Evolutionary conservation across 1,140 invertebrate species (phyloP).

Genomic region (Steinernema feltiae): DNA sequence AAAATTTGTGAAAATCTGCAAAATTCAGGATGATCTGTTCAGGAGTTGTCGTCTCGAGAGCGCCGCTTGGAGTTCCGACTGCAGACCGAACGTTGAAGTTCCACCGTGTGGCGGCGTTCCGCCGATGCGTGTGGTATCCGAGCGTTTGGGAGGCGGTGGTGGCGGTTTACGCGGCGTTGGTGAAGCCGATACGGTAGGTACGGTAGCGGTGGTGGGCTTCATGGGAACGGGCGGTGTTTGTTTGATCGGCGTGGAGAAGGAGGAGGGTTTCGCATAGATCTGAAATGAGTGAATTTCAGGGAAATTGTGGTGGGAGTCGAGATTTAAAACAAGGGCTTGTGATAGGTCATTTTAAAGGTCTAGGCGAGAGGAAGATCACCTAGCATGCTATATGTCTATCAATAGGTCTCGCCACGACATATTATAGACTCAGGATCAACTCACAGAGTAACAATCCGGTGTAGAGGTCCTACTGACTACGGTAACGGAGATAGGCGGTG

Average conservation of each 20-base stretch:
- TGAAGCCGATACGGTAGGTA: not conserved
- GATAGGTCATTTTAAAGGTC: no score
- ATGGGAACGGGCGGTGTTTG: slow-evolving; percentile 19
- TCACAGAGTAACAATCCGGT: not conserved
- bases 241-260: slow-evolving; percentile 20
- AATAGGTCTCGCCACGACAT: no score
- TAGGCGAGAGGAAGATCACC: no score
- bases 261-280: slow-evolving; percentile 12
- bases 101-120: not conserved
- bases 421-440: not conserved
- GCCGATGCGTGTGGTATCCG: slow-evolving; percentile 34
- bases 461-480: slow-evolving; percentile 8
- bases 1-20: not conserved
- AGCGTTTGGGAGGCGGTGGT: slow-evolving; percentile 52
- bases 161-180: slow-evolving; percentile 34
- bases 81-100: not conserved
- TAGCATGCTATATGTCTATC: no score
- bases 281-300: slow-evolving; percentile 15
- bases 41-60: not conserved
- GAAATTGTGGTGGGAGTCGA: no score
- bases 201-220: not conserved
- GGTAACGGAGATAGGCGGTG: slow-evolving; percentile 31
- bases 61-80: not conserved
- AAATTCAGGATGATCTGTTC: not conserved
- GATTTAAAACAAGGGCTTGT: no score